phyloP scores from a whole-genome alignment of 2,113 vertebrate species.

The Pseudorhombus dupliciocellatus region DNA sequence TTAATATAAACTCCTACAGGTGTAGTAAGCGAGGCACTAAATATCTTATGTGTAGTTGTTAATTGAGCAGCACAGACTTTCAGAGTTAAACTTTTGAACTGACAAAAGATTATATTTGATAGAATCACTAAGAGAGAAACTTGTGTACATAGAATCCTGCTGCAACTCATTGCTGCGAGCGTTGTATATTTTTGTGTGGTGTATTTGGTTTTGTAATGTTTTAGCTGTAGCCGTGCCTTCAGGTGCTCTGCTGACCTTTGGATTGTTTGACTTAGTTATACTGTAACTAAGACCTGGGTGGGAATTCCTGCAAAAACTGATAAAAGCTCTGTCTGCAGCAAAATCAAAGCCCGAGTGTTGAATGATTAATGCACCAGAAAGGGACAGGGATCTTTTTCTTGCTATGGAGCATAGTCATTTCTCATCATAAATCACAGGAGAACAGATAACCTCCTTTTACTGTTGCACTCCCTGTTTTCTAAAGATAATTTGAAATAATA shows the following conservation, averaged over 20 bases:
- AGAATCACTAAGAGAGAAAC: no score
- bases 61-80: no score
- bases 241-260: constrained; percentile 12
- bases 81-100: no score
- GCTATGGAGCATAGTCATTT: background rate
- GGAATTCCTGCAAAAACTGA: background rate
- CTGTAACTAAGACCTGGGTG: constrained; percentile 14
- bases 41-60: no score
- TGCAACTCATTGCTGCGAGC: background rate
- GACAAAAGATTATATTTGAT: no score
- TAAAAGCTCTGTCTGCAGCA: background rate
- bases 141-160: no score
- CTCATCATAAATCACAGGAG: background rate
- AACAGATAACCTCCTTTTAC: background rate
- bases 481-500: background rate
- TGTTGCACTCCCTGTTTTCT: constrained; percentile 34
- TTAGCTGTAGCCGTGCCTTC: background rate
- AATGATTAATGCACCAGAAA: background rate
- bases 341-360: background rate
- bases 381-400: background rate
- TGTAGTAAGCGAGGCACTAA: no score
- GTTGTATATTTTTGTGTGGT: constrained; percentile 5
- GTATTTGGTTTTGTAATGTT: constrained; percentile 7
- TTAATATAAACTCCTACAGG: no score
- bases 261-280: constrained; percentile 7